A percentile compares a stretch with the other conserved stretches of the same genome.
Conservation (phyloP, 2,888 invertebrate genomes). For the Pterostichus niger region DNA sequence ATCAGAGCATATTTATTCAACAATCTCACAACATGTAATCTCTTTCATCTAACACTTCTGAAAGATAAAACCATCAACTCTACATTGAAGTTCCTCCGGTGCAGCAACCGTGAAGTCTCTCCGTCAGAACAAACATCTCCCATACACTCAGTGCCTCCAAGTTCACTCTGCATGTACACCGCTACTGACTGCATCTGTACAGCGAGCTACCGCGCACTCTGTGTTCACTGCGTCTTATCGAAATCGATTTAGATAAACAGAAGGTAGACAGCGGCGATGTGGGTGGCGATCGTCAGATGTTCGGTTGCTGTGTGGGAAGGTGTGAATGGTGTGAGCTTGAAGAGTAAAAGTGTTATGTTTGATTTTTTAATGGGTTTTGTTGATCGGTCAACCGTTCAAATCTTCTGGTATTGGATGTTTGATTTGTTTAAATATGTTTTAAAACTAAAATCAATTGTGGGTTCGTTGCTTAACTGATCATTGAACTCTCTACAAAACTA, state of each 20-base stretch:
- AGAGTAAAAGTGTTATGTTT: no score
- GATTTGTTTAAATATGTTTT: no score
- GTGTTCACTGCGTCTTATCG: slow-evolving; percentile 25
- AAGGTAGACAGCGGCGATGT: background rate
- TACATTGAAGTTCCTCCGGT: background rate
- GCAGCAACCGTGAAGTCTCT: background rate
- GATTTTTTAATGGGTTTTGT: no score
- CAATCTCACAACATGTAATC: background rate
- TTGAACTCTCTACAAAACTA: no score
- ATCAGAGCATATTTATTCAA: no score
- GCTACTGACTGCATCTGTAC: slow-evolving; percentile 8
- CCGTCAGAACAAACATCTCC: slow-evolving; percentile 2
- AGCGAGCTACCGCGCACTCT: background rate
- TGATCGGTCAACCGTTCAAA: no score
- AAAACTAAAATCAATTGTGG: no score
- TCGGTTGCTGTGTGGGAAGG: background rate
- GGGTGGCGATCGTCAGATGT: background rate
- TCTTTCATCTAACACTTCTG: background rate
- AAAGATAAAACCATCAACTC: slow-evolving; percentile 5
- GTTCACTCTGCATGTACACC: background rate
- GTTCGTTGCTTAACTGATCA: no score
- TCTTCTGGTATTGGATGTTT: no score
- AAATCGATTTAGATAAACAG: slow-evolving; percentile 59
- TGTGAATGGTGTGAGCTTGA: slow-evolving; percentile 1
- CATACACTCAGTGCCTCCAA: background rate